phyloP scores from a whole-genome alignment of 2,797 vertebrate species.

The Brotula barbata region DNA sequence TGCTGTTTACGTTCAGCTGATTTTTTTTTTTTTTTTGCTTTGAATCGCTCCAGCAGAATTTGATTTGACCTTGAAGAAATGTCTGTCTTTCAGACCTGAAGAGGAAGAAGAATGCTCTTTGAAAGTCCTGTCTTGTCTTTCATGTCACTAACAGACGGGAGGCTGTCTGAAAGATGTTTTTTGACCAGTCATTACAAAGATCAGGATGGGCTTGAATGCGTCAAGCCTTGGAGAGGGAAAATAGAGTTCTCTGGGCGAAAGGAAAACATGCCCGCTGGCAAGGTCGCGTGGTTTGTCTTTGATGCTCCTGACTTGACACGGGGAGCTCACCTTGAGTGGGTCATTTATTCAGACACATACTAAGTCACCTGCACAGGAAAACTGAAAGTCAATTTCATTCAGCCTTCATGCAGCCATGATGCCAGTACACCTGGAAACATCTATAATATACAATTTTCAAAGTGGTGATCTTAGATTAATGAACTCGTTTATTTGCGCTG shows the following conservation, averaged over 20 bases:
- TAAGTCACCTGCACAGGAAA: conserved; percentile 51
- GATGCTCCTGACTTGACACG: conserved; percentile 61
- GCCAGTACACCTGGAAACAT: conserved; percentile 37
- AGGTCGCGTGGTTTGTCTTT: conserved; percentile 69
- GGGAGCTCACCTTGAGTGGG: conserved; percentile 71
- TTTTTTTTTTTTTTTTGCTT: conserved; percentile 60
- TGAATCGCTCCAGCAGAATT: conserved; percentile 62
- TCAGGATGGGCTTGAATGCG: conserved; percentile 63
- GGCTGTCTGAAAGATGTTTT: conserved; percentile 56
- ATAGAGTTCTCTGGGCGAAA: conserved; percentile 66
- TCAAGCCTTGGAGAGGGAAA: conserved; percentile 57
- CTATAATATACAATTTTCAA: conserved; percentile 39
- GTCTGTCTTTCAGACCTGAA: conserved; percentile 54
- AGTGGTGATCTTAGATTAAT: conserved; percentile 26
- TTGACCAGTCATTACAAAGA: conserved; percentile 63
- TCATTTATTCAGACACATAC: conserved; percentile 71
- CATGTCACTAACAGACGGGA: conserved; percentile 61
- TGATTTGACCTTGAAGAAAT: conserved; percentile 64
- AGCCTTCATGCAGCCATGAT: conserved; percentile 60
- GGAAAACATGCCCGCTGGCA: conserved; percentile 59
- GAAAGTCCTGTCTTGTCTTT: conserved; percentile 67
- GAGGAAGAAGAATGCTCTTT: conserved; percentile 60
- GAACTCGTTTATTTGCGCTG: conserved; percentile 11
- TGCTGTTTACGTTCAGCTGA: conserved; percentile 59
- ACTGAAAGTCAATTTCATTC: conserved; percentile 50